A percentile compares a stretch with the other conserved stretches of the same genome.
Evolutionary conservation across 2,113 vertebrate genomes (phyloP).

Genomic region (Silurus glanis): DNA sequence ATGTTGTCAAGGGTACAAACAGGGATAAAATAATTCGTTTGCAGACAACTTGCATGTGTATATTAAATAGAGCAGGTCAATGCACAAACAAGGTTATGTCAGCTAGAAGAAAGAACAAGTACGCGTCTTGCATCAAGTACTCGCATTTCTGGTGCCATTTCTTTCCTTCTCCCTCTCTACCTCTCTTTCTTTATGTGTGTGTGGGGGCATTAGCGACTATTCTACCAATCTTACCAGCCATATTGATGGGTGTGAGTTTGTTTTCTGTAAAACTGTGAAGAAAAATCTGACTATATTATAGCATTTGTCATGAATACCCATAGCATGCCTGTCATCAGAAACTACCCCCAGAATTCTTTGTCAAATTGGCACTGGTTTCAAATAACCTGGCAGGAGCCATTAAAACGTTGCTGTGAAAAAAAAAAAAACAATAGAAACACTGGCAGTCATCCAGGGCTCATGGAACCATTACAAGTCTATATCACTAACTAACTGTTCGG

Average conservation of each 20-base stretch:
- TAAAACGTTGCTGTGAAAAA: background rate
- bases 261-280: constrained; percentile 49
- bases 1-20: constrained; percentile 19
- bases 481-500: background rate
- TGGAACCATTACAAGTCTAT: background rate
- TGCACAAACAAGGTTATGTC: constrained; percentile 13
- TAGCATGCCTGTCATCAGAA: background rate
- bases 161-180: background rate
- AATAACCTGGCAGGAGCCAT: background rate
- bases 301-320: background rate
- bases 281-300: constrained; percentile 15
- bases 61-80: constrained; percentile 34
- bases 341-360: background rate
- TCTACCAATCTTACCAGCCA: background rate
- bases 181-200: background rate
- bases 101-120: background rate
- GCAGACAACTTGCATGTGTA: constrained; percentile 32
- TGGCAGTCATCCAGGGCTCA: background rate
- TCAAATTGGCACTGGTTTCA: background rate
- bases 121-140: background rate
- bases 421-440: background rate
- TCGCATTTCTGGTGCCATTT: background rate
- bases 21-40: constrained; percentile 2
- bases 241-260: constrained; percentile 48
- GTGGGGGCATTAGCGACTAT: background rate